Evolutionary conservation across 1,140 invertebrate species (phyloP).

Genomic region (Calliopsis andreniformis): DNA sequence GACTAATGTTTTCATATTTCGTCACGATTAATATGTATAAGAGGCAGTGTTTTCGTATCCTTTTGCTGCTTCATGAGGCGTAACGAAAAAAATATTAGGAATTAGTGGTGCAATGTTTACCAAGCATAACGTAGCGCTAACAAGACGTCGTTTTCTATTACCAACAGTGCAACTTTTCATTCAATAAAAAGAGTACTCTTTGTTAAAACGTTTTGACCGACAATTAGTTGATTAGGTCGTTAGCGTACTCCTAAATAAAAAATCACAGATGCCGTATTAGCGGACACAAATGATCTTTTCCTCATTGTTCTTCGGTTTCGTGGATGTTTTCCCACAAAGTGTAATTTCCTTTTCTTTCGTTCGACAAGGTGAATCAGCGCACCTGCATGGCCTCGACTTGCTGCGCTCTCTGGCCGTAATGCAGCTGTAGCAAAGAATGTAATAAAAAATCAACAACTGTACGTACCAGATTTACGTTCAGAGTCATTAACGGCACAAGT

Average conservation of each 20-base stretch:
- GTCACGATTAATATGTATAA: too few relatives aligned
- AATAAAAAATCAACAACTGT: conserved; percentile 40
- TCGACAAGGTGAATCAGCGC: conserved; percentile 56
- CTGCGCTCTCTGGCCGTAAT: conserved; percentile 28
- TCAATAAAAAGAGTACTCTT: not conserved
- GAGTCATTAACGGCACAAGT: not conserved
- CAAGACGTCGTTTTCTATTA: not conserved
- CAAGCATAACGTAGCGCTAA: not conserved
- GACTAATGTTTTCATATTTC: not conserved
- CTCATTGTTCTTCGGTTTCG: conserved; percentile 29
- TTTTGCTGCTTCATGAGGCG: not conserved
- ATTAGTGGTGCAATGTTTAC: not conserved
- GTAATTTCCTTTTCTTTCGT: conserved; percentile 44
- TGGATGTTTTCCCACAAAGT: conserved; percentile 33
- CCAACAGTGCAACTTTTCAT: not conserved
- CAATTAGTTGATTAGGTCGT: not conserved
- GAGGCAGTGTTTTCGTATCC: too few relatives aligned
- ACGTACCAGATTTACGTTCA: conserved; percentile 32
- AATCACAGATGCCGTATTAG: conserved; percentile 22
- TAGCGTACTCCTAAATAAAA: not conserved
- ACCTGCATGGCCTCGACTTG: conserved; percentile 55
- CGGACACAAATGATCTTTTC: conserved; percentile 39
- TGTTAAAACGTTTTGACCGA: not conserved
- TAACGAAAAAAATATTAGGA: not conserved
- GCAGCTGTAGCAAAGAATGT: conserved; percentile 58